phyloP scores from a whole-genome alignment of 2,113 vertebrate species.

The Dicaeum eximium region DNA sequence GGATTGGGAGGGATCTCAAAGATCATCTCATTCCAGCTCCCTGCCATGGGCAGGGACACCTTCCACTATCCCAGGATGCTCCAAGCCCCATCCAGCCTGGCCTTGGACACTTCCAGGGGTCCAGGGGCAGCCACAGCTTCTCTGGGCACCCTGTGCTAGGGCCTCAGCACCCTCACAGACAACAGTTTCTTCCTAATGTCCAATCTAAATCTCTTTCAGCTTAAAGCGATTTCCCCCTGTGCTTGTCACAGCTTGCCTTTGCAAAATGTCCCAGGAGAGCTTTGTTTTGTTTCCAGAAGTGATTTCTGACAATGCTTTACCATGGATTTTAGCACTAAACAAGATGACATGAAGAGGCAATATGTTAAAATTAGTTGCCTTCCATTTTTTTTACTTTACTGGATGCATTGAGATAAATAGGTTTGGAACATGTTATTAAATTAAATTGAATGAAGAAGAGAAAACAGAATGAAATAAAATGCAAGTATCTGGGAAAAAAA shows the following conservation, averaged over 20 bases:
- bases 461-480: conserved; percentile 23
- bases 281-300: conserved; percentile 20
- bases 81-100: neutral
- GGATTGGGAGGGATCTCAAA: neutral
- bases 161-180: neutral
- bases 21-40: neutral
- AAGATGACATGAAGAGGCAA: conserved; percentile 3
- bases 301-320: conserved; percentile 23
- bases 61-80: neutral
- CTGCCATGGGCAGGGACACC: neutral
- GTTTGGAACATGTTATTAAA: conserved; percentile 27
- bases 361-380: conserved; percentile 36
- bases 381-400: conserved; percentile 16
- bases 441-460: neutral
- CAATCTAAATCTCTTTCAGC: neutral
- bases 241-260: neutral
- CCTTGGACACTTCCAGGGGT: neutral
- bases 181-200: neutral
- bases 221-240: neutral
- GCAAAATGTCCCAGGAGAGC: neutral
- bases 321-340: conserved; percentile 8
- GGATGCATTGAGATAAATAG: conserved; percentile 15
- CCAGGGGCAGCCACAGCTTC: neutral
- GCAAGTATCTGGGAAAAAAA: neutral
- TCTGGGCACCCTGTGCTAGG: neutral